These are phyloP conservation scores for Pomatostomus ruficeps DNA, from an alignment of 2,113 vertebrate genomes.

Conservation along the genomic window DNA sequence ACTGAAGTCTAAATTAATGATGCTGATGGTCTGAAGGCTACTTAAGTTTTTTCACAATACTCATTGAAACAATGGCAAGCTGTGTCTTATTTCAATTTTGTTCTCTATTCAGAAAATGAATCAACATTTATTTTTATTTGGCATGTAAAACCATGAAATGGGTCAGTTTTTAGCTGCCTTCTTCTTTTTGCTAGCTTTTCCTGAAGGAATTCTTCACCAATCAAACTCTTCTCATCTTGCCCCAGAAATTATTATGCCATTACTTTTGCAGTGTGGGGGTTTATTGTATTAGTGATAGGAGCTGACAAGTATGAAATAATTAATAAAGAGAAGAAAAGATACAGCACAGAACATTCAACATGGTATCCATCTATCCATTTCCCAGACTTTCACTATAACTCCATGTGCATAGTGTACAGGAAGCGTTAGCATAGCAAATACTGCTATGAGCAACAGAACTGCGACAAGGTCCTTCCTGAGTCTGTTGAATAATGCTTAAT, in stretches of 20 bases:
- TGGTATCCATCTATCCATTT: not conserved
- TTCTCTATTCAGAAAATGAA: not conserved
- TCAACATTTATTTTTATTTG: not conserved
- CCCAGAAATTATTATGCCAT: not conserved
- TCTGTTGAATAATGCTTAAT: not conserved
- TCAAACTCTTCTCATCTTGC: not conserved
- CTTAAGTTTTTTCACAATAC: not conserved
- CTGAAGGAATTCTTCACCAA: not conserved
- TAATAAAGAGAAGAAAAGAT: not conserved
- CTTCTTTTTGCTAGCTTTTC: not conserved
- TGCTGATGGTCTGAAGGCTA: not conserved
- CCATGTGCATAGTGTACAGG: not conserved
- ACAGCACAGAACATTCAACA: not conserved
- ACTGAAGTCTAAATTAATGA: not conserved
- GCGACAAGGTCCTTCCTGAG: slow-evolving; percentile 30
- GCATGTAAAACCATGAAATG: not conserved
- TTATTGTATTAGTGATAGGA: not conserved
- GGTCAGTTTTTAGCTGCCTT: not conserved
- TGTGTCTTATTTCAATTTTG: not conserved
- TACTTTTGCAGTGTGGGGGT: not conserved
- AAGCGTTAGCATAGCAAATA: slow-evolving; percentile 20
- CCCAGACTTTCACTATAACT: not conserved
- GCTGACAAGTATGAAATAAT: not conserved
- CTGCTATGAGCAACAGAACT: slow-evolving; percentile 42
- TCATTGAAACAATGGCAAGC: not conserved